Conservation (phyloP, 2,113 vertebrate genomes). For the Gorsachius goisagi region DNA sequence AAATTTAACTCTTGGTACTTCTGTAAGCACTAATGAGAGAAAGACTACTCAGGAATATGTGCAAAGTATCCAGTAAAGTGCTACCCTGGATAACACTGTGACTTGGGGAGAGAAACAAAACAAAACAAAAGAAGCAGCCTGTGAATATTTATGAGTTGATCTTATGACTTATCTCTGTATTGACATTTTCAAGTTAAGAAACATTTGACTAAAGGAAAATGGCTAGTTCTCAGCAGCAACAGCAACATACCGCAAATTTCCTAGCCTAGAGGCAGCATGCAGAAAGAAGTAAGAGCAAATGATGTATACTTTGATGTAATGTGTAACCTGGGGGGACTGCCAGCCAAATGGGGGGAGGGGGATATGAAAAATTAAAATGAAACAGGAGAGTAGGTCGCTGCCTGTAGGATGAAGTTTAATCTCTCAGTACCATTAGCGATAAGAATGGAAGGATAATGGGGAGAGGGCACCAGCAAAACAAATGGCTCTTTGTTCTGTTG, state of each 20-base stretch:
- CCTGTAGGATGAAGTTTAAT: slow-evolving; percentile 59
- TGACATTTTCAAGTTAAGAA: slow-evolving; percentile 78
- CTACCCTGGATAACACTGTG: slow-evolving; percentile 27
- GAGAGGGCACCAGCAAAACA: neutral
- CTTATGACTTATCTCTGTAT: slow-evolving; percentile 72
- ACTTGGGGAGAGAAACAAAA: slow-evolving; percentile 6
- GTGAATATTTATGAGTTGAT: slow-evolving; percentile 78
- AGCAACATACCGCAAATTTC: slow-evolving; percentile 59
- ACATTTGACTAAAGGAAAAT: slow-evolving; percentile 74
- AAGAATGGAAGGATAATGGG: slow-evolving; percentile 27
- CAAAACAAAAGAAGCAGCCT: slow-evolving; percentile 32
- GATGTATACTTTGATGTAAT: slow-evolving; percentile 63
- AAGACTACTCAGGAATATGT: slow-evolving; percentile 47
- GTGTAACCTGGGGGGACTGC: slow-evolving; percentile 24
- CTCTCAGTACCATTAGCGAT: slow-evolving; percentile 1
- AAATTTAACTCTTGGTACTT: slow-evolving; percentile 68
- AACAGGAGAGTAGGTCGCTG: neutral
- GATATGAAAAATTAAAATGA: slow-evolving; percentile 51
- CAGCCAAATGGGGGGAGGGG: slow-evolving; percentile 1
- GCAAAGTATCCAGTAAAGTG: slow-evolving; percentile 49
- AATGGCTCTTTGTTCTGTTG: neutral
- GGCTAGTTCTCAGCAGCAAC: slow-evolving; percentile 32
- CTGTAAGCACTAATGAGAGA: slow-evolving; percentile 65
- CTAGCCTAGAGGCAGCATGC: slow-evolving; percentile 52
- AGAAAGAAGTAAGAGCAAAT: slow-evolving; percentile 55